phyloP scores from a whole-genome alignment of 2,113 vertebrate species.

The Elephantulus edwardii region DNA sequence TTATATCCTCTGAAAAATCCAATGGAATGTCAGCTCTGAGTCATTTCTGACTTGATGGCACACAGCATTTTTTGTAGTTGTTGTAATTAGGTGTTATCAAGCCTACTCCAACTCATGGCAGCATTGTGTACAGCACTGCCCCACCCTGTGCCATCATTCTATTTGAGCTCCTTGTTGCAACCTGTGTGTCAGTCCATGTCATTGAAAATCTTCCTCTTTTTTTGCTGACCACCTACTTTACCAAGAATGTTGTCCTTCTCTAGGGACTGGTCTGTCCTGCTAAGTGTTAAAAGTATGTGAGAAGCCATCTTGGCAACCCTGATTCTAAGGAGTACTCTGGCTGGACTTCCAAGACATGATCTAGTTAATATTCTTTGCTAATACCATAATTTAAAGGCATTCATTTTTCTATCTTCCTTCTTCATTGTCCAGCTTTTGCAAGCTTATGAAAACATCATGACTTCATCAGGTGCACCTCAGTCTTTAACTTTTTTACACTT shows the following conservation, averaged over 20 bases:
- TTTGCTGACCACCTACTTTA: too few relatives aligned
- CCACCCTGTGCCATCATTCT: background rate
- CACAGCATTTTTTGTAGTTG: too few relatives aligned
- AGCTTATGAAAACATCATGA: background rate
- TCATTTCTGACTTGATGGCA: too few relatives aligned
- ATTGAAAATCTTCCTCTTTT: background rate
- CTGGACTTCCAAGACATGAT: background rate
- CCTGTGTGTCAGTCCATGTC: background rate
- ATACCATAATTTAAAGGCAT: background rate
- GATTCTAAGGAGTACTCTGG: background rate
- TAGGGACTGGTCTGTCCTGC: background rate
- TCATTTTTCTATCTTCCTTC: background rate
- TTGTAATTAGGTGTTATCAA: background rate
- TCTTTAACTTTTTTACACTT: background rate
- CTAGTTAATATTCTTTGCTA: background rate
- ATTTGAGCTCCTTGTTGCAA: background rate
- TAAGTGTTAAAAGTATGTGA: background rate
- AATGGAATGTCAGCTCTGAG: too few relatives aligned
- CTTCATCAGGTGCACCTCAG: background rate
- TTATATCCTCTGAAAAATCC: too few relatives aligned
- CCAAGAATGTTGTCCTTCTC: background rate
- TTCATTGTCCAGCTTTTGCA: background rate
- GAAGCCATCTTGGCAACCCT: background rate
- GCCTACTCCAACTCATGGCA: background rate
- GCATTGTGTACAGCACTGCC: background rate